Conservation (phyloP, 2,113 vertebrate species). For the Entomyzon cyanotis region DNA sequence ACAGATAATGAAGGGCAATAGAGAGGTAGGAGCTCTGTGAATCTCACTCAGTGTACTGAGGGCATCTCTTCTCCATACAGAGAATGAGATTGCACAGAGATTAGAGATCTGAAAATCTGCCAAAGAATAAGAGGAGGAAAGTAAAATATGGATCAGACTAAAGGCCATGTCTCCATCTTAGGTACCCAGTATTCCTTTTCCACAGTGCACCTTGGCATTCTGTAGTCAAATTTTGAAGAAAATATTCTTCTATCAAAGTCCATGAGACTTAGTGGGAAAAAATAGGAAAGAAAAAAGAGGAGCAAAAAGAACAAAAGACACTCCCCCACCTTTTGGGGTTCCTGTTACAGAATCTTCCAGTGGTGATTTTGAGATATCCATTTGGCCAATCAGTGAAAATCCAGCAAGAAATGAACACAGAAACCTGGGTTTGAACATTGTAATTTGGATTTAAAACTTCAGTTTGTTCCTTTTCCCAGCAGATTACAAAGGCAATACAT, state of each 20-base stretch:
- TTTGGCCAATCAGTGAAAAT: neutral
- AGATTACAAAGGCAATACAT: neutral
- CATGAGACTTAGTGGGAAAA: neutral
- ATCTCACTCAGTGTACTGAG: neutral
- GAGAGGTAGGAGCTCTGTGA: neutral
- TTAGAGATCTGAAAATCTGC: neutral
- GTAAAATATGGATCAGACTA: neutral
- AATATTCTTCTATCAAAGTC: neutral
- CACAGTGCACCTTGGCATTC: neutral
- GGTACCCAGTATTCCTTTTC: neutral
- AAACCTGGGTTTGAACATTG: neutral
- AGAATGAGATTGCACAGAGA: neutral
- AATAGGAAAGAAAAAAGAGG: fast-evolving
- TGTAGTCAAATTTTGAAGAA: neutral
- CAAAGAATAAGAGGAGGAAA: neutral
- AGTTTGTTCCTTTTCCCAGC: neutral
- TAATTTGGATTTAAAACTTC: neutral
- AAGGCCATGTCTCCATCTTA: neutral
- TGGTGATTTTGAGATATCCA: neutral
- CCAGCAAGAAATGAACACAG: neutral
- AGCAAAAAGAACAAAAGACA: neutral
- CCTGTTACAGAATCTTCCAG: neutral
- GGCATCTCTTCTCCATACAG: neutral
- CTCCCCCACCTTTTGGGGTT: fast-evolving
- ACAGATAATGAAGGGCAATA: neutral